Evolutionary conservation across 1,140 invertebrate genomes (phyloP).

Genomic region (Coboldia fuscipes): DNA sequence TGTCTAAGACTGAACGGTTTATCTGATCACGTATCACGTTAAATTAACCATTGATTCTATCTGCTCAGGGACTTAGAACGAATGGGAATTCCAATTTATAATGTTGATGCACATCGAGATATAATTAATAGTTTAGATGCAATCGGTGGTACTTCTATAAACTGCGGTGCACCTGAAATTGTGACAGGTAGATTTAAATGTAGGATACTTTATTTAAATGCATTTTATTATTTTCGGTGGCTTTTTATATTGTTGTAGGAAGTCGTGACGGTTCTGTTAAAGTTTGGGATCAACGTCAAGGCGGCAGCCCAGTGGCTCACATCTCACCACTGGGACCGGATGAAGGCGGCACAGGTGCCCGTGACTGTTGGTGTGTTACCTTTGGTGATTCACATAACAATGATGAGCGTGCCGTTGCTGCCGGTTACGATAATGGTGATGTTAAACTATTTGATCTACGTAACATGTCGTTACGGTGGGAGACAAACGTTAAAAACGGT

Average conservation of each 20-base stretch:
- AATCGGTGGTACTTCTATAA: conserved; percentile 55
- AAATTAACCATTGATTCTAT: neutral
- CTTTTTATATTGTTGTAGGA: neutral
- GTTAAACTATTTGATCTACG: conserved; percentile 88
- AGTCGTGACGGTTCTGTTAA: conserved; percentile 48
- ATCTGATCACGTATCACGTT: neutral
- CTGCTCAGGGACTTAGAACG: conserved; percentile 60
- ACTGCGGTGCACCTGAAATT: conserved; percentile 83
- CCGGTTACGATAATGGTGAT: conserved; percentile 94
- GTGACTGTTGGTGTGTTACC: conserved; percentile 74
- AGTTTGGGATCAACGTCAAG: conserved; percentile 87
- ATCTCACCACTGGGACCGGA: conserved; percentile 51
- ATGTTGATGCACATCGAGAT: conserved; percentile 59
- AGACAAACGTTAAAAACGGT: conserved; percentile 84
- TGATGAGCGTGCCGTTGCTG: conserved; percentile 61
- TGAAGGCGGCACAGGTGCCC: conserved; percentile 30
- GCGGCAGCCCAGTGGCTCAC: conserved; percentile 65
- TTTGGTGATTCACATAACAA: conserved; percentile 78
- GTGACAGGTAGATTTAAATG: conserved; percentile 86
- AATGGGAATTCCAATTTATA: conserved; percentile 45
- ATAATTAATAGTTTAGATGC: conserved; percentile 90
- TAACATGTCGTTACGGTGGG: conserved; percentile 67
- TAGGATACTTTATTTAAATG: conserved; percentile 13
- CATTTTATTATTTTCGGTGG: neutral
- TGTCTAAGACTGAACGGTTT: neutral